Percentiles rank a stretch among this genome's conserved stretches.
Conservation (phyloP, 2,888 invertebrate genomes). For the Acleris emargana region DNA sequence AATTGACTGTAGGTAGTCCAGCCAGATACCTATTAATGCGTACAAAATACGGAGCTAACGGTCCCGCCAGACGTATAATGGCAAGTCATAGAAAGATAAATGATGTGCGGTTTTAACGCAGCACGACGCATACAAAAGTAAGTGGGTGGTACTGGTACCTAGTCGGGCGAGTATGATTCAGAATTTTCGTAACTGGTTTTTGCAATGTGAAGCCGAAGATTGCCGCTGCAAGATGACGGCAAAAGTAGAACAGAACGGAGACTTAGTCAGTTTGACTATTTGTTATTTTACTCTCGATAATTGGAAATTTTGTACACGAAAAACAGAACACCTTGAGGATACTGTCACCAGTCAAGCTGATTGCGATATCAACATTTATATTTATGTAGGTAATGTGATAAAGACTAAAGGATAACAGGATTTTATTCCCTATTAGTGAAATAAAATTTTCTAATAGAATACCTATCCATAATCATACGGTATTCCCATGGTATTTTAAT, state of each 20-base stretch:
- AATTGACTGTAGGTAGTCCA: neutral
- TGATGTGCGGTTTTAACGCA: slow-evolving; percentile 24
- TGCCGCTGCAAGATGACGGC: slow-evolving; percentile 47
- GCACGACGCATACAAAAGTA: slow-evolving; percentile 23
- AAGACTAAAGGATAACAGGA: too few species aligned
- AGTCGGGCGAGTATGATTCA: slow-evolving; percentile 62
- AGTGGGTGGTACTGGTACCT: slow-evolving; percentile 36
- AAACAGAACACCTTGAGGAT: too few species aligned
- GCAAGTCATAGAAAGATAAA: slow-evolving; percentile 30
- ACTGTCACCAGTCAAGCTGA: too few species aligned
- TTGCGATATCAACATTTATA: too few species aligned
- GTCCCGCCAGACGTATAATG: slow-evolving; percentile 14
- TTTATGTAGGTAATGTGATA: too few species aligned
- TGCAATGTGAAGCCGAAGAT: slow-evolving; percentile 50
- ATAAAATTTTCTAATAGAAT: too few species aligned
- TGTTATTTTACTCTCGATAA: neutral
- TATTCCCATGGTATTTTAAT: too few species aligned
- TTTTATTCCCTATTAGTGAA: too few species aligned
- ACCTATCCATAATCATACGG: too few species aligned
- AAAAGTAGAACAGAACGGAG: slow-evolving; percentile 54
- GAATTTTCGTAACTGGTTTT: slow-evolving; percentile 66
- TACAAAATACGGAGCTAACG: slow-evolving; percentile 17
- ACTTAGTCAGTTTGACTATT: slow-evolving; percentile 2
- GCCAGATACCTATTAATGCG: slow-evolving; percentile 3
- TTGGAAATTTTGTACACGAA: too few species aligned